A percentile compares a stretch with the other conserved stretches of the same genome.
These are phyloP conservation scores for Chrysocyon brachyurus DNA, from an alignment of 2,797 vertebrate species.

Conservation along the genomic window DNA sequence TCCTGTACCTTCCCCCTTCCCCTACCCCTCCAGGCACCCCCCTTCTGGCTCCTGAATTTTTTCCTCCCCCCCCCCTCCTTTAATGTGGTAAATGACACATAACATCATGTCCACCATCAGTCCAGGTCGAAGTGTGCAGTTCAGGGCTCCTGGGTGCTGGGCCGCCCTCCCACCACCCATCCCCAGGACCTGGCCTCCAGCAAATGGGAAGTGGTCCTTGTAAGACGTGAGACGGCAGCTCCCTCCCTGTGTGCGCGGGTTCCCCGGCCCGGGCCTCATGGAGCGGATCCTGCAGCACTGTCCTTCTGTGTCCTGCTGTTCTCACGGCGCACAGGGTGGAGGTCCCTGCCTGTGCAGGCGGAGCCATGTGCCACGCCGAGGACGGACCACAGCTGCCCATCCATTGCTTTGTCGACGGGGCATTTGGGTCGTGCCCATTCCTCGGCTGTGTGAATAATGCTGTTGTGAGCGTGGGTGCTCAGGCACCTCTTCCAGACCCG, in stretches of 20 bases:
- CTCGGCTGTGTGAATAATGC: neutral
- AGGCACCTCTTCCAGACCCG: neutral
- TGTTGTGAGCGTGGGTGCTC: fast-evolving
- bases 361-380: fast-evolving
- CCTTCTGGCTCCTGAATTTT: neutral
- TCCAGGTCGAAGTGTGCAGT: too few species aligned
- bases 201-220: too few species aligned
- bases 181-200: too few species aligned
- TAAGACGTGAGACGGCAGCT: too few species aligned
- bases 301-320: neutral
- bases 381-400: neutral
- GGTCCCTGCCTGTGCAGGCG: neutral
- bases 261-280: fast-evolving
- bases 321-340: neutral
- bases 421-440: fast-evolving
- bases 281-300: neutral
- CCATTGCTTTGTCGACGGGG: fast-evolving
- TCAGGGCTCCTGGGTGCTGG: neutral
- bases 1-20: too few species aligned
- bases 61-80: neutral
- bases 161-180: too few species aligned
- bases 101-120: neutral
- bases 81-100: neutral
- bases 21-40: too few species aligned
- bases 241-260: neutral